phyloP scores from a whole-genome alignment of 2,888 invertebrate genomes.

The Pseudolycoriella hygida region DNA sequence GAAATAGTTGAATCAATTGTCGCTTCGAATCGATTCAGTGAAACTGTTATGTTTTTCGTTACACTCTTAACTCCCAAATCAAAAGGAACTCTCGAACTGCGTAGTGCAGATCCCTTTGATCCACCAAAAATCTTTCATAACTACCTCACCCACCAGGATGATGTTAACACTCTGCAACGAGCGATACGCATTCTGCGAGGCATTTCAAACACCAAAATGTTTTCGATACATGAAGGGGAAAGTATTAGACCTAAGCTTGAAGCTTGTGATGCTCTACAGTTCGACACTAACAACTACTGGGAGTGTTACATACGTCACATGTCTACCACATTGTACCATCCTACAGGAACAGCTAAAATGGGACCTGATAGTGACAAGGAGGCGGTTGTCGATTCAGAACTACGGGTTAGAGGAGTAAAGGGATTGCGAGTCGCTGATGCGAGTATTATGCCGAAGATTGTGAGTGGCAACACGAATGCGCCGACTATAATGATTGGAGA shows the following conservation, averaged over 20 bases:
- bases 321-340: constrained; percentile 42
- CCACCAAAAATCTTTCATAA: constrained; percentile 42
- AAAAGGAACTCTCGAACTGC: constrained; percentile 35
- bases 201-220: constrained; percentile 26
- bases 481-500: constrained; percentile 77
- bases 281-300: constrained; percentile 33
- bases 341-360: constrained; percentile 53
- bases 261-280: constrained; percentile 11
- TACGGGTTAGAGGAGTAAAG: constrained; percentile 34
- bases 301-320: constrained; percentile 36
- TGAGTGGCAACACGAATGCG: constrained; percentile 69
- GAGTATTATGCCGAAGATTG: constrained; percentile 53
- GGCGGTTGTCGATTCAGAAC: constrained; percentile 34
- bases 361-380: constrained; percentile 29
- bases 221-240: constrained; percentile 24
- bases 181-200: constrained; percentile 25
- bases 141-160: constrained; percentile 38
- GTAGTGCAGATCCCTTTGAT: constrained; percentile 35
- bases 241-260: constrained; percentile 18
- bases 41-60: constrained; percentile 26
- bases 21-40: constrained; percentile 19
- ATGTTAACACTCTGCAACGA: constrained; percentile 31
- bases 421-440: constrained; percentile 42
- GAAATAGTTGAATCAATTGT: constrained; percentile 18
- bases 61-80: constrained; percentile 33